Conservation (phyloP, 1,140 invertebrate species). For the Mya arenaria region DNA sequence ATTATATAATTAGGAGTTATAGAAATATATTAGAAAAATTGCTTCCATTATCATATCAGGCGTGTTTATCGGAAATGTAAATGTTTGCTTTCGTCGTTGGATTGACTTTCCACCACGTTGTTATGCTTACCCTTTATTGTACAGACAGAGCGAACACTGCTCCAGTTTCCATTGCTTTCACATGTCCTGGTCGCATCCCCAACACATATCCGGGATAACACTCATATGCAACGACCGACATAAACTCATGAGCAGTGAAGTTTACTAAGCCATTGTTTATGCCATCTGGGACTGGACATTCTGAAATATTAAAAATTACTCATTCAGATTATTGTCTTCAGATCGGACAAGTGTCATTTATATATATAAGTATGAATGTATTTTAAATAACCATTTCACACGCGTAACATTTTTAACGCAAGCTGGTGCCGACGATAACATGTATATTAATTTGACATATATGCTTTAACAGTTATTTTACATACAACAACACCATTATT, state of each 20-base stretch:
- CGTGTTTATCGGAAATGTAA: not conserved
- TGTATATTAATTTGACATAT: too few relatives aligned
- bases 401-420: too few relatives aligned
- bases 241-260: not conserved
- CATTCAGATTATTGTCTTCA: not conserved
- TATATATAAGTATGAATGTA: too few relatives aligned
- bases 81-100: not conserved
- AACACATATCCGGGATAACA: not conserved
- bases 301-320: not conserved
- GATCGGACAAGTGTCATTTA: too few relatives aligned
- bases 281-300: not conserved
- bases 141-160: not conserved
- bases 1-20: too few relatives aligned
- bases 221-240: not conserved
- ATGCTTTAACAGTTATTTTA: not conserved
- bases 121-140: not conserved
- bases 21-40: not conserved
- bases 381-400: too few relatives aligned
- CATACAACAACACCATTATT: not conserved
- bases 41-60: not conserved
- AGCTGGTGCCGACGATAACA: too few relatives aligned
- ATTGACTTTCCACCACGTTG: not conserved
- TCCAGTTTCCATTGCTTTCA: not conserved
- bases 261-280: not conserved
- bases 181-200: not conserved